Conservation (phyloP, 2,797 vertebrate genomes). For the Netta rufina region DNA sequence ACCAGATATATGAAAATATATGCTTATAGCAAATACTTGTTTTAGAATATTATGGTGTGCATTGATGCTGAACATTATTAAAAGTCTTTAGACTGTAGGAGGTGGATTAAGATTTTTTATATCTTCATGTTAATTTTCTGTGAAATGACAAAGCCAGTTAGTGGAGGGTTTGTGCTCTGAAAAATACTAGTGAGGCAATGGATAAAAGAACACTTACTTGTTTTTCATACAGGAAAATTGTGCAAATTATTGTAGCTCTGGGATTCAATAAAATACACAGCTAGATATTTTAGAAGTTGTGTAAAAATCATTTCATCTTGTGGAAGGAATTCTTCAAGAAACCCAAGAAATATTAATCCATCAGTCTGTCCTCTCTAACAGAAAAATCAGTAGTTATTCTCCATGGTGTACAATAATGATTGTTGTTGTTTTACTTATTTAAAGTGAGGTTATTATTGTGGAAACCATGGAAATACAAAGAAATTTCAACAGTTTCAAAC, state of each 20-base stretch:
- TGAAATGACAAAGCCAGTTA: not conserved
- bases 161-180: not conserved
- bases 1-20: not conserved
- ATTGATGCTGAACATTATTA: not conserved
- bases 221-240: not conserved
- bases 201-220: not conserved
- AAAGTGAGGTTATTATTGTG: not conserved
- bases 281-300: slow-evolving; percentile 30
- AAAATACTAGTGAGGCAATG: not conserved
- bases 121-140: not conserved
- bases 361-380: not conserved
- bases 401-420: not conserved
- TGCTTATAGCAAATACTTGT: not conserved
- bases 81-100: not conserved
- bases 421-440: not conserved
- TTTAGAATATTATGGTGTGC: not conserved
- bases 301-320: slow-evolving; percentile 1
- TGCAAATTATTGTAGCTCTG: not conserved
- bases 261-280: not conserved
- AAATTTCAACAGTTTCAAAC: not conserved
- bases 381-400: not conserved
- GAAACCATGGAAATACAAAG: not conserved
- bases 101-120: not conserved
- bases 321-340: not conserved
- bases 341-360: not conserved